Evolutionary conservation across 2,113 vertebrate species (phyloP), one percentile per base, ranked within the genome.

Genomic region (Geothlypis trichas): DNA sequence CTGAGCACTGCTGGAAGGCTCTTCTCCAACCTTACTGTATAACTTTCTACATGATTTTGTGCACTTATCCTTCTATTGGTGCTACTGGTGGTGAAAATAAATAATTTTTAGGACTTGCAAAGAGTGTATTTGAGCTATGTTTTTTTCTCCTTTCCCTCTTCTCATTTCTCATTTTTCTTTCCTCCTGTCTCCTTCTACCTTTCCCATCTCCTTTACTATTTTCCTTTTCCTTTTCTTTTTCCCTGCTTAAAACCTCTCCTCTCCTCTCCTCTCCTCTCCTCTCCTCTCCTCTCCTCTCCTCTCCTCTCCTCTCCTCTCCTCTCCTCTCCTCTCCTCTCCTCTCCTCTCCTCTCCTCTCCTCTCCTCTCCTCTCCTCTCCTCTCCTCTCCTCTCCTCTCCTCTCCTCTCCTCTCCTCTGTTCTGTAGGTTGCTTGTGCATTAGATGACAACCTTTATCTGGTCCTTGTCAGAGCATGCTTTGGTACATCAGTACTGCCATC

Each of bases 181-280:
- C 18, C 14, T 55, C 11, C 6, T 12, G 23, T 55, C 23, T 28
- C 19, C 23, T 41, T 58, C 33, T 24, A 27, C 16, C 13, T 69
- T 58, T 59, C 31, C 10, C 3, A 33, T 18, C 13, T 10, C 4
- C 2, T 19, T 26, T 30, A 13, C 10, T 21, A 13, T 15, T 41
- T 12, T 11, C 3, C 7, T 37, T 57, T n/a, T 20, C 23, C 2
- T 22, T 22, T 10, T 4, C 9, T 7, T 13, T 5, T 16, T 9
- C 13, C 13, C 13, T 19, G 19, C 23, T 4, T 7, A 47, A 47
- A 47, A 13, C 20, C 41, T 42, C 41, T 41, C 41, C 41, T 41
- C 41, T 41, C 41, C 41, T 41, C 44, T 46, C 44, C 44, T 46
- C 44, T 46, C 44, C 44, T 46, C 44, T 46, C 20, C 19, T 46